A percentile compares a stretch with the other conserved stretches of the same genome.
These are phyloP conservation scores for Engraulis encrasicolus DNA, from an alignment of 2,113 vertebrate genomes.

Conservation along the genomic window DNA sequence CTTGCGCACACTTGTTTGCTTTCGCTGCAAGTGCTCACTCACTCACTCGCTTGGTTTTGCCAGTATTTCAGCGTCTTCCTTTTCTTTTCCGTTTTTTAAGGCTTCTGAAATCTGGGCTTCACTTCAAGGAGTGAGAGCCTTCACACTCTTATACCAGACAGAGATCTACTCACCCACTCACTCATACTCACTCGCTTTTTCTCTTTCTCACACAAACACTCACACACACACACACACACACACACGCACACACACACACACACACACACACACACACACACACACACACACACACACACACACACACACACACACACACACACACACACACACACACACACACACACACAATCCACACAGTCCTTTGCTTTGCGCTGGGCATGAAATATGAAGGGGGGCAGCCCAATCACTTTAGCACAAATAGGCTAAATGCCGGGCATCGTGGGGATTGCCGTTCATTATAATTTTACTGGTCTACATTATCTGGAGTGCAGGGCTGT, in stretches of 20 bases:
- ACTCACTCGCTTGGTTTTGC: neutral
- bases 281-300: neutral
- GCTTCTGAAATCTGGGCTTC: conserved; percentile 2
- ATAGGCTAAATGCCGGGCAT: conserved; percentile 34
- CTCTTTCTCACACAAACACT: neutral
- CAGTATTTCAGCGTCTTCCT: neutral
- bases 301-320: neutral
- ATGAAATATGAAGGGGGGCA: conserved; percentile 44
- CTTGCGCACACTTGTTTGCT: conserved; percentile 10
- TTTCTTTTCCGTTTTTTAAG: neutral
- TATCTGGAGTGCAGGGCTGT: conserved; percentile 37
- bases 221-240: conserved; percentile 6
- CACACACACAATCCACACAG: neutral
- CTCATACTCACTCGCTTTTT: too few species aligned
- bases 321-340: conserved; percentile 6
- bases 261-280: conserved; percentile 2
- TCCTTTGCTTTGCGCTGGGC: neutral
- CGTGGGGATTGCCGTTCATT: conserved; percentile 43
- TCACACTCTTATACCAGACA: conserved; percentile 12
- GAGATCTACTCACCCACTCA: conserved; percentile 18
- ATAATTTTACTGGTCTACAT: conserved; percentile 40
- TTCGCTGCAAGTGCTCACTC: neutral
- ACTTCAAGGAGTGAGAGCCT: conserved; percentile 2
- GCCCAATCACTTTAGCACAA: conserved; percentile 28
- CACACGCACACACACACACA: neutral